These are phyloP conservation scores for Eupithecia subumbrata DNA, from an alignment of 2,888 invertebrate genomes.

Conservation along the genomic window DNA sequence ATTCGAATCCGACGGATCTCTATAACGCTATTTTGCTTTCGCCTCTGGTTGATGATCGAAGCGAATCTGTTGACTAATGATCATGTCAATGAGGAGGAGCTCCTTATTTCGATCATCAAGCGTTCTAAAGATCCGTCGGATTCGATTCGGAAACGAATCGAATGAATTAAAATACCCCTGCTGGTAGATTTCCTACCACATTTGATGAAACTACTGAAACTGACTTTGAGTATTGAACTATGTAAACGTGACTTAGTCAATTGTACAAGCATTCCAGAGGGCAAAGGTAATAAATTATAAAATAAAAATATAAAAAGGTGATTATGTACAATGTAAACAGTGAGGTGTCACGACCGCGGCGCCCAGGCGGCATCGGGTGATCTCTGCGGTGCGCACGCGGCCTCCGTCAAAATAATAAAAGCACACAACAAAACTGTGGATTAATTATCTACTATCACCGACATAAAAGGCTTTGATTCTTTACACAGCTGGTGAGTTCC, in stretches of 20 bases:
- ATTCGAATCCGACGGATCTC: too few species aligned
- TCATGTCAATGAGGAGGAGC: too few species aligned
- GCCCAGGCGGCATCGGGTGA: conserved; percentile 36
- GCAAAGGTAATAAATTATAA: conserved; percentile 7
- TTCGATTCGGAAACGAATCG: too few species aligned
- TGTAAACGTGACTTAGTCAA: conserved; percentile 15
- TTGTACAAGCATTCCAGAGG: conserved; percentile 12
- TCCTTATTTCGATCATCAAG: too few species aligned
- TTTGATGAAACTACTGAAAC: conserved; percentile 6
- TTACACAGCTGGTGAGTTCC: conserved; percentile 1
- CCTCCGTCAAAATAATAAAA: conserved; percentile 32
- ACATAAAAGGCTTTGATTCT: neutral
- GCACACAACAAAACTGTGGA: conserved; percentile 27
- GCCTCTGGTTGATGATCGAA: too few species aligned
- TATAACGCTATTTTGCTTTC: too few species aligned
- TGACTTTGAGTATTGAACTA: conserved; percentile 15
- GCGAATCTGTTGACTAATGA: too few species aligned
- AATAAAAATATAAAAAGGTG: conserved; percentile 26
- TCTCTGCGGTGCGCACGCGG: conserved; percentile 28
- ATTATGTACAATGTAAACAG: conserved; percentile 24
- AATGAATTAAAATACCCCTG: too few species aligned
- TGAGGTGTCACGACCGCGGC: conserved; percentile 29
- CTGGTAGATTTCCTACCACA: neutral
- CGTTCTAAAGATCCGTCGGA: too few species aligned
- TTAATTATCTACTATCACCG: neutral